Evolutionary conservation across 2,797 vertebrate genomes (phyloP).

Genomic region (Sebastiscus albofasciatus): DNA sequence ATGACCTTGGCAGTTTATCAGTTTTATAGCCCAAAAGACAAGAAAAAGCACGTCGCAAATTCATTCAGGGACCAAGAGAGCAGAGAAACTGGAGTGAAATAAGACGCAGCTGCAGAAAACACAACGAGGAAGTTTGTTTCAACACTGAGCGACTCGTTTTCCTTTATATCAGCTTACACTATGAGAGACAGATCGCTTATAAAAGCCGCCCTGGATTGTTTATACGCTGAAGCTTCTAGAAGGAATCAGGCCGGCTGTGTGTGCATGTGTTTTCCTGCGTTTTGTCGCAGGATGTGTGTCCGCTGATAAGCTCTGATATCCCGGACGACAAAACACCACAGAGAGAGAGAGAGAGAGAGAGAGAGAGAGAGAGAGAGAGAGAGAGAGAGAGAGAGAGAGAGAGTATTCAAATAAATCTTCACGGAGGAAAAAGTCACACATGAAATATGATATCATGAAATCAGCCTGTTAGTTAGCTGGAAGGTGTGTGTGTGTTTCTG

Average conservation of each 20-base stretch:
- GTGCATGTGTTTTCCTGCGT: not conserved
- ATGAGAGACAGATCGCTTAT: not conserved
- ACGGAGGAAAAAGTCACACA: slow-evolving; percentile 9
- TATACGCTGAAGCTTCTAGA: not conserved
- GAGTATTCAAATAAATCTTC: not conserved
- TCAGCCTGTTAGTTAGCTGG: not conserved
- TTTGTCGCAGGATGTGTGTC: not conserved
- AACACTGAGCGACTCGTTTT: not conserved
- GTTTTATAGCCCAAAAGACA: not conserved
- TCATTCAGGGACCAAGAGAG: not conserved
- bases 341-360: not conserved
- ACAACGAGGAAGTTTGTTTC: not conserved
- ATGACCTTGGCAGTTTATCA: not conserved
- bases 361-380: not conserved
- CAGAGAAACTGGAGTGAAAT: not conserved
- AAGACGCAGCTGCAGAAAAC: not conserved
- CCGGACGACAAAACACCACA: not conserved
- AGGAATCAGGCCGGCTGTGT: not conserved
- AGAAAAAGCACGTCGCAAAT: not conserved
- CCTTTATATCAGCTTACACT: not conserved
- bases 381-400: not conserved
- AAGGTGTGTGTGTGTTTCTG: not conserved
- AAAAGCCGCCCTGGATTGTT: not conserved
- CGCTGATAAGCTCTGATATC: not conserved
- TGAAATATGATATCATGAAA: not conserved